Evolutionary conservation across 2,113 vertebrate species (phyloP), one percentile per base, ranked within the genome.

Genomic region (Cottus gobio): DNA sequence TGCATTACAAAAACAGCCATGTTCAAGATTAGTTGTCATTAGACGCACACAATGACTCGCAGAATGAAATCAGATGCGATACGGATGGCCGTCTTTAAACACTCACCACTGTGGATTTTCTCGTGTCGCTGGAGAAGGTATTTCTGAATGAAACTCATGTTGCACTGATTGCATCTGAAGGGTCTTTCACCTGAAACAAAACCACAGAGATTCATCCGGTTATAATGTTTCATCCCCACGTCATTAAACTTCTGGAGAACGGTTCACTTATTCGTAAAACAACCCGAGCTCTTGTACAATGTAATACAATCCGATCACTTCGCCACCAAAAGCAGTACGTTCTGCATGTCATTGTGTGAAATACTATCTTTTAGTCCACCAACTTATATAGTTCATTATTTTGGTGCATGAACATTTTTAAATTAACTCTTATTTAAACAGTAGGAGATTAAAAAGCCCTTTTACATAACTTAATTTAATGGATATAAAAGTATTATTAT

Each of bases 81-180:
- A 22, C 13, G 8, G 39, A 30, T 20, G 24, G 5, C 0, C 5
- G 10, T 30, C 0, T n/a, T 12, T 36, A 7, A 20, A 39, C 68
- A 91, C 94, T 91, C 90, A 96, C 96, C 94, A 15, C 98, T 99
- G 88, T 99, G 98, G 85, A 99, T 99, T 93, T 99, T 99, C 93
- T 99, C 97, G 0, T 99, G 98, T 50, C 98, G 94, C 93, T 99
- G 98, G 54, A 99, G 95, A 18, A 99, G 91, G 93, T 99, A 99
- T 89, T 99, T 99, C 95, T 99, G 98, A 89, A 99, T 99, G 95
- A 99, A 99, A 76, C 98, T 98, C 98, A 99, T 99, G 92, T 97
- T 99, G 92, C 98, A 99, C 93, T 99, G 98, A 91, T 94, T 97
- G 94, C 98, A 99, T 86, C 97, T 96, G 95, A 99, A 99, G 75